Percentiles rank a stretch among this genome's conserved stretches.
These are phyloP conservation scores for Chrysolina oricalcia DNA, from an alignment of 2,888 invertebrate genomes.

Conservation along the genomic window DNA sequence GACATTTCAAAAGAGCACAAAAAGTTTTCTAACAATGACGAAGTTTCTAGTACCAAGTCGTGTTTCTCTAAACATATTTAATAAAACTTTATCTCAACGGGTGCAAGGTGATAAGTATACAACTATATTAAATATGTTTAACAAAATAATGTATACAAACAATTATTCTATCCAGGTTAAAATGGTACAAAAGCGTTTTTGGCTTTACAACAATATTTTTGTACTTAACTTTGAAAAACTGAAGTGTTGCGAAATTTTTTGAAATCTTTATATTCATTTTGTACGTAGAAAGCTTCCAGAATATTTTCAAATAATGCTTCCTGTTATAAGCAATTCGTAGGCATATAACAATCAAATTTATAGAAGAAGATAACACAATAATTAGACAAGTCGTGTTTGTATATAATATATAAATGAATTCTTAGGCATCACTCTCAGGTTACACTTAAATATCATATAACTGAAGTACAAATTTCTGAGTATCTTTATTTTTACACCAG, in stretches of 20 bases:
- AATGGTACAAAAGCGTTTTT: constrained; percentile 71
- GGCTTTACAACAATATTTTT: constrained; percentile 71
- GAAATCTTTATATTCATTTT: constrained; percentile 59
- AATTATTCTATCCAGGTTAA: constrained; percentile 67
- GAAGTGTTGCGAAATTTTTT: constrained; percentile 58
- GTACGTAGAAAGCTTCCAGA: constrained; percentile 50
- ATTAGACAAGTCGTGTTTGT: constrained; percentile 52
- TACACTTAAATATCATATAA: constrained; percentile 60
- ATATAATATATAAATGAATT: constrained; percentile 46
- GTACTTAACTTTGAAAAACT: constrained; percentile 67
- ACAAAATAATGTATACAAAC: constrained; percentile 60
- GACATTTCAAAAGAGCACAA: not conserved
- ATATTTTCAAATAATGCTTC: constrained; percentile 64
- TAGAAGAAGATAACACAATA: constrained; percentile 44
- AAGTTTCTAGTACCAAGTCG: constrained; percentile 33
- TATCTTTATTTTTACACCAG: constrained; percentile 51
- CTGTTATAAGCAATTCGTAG: constrained; percentile 58
- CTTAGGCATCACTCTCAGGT: constrained; percentile 58
- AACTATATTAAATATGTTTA: constrained; percentile 47
- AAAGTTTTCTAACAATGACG: constrained; percentile 24
- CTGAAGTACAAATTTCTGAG: constrained; percentile 64
- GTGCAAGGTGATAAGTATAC: constrained; percentile 55
- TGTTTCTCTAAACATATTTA: constrained; percentile 51
- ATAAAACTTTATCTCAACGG: constrained; percentile 47
- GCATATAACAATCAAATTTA: constrained; percentile 50